A percentile compares a stretch with the other conserved stretches of the same genome.
Evolutionary conservation across 2,888 invertebrate genomes (phyloP).

Genomic region (Lagria hirta): DNA sequence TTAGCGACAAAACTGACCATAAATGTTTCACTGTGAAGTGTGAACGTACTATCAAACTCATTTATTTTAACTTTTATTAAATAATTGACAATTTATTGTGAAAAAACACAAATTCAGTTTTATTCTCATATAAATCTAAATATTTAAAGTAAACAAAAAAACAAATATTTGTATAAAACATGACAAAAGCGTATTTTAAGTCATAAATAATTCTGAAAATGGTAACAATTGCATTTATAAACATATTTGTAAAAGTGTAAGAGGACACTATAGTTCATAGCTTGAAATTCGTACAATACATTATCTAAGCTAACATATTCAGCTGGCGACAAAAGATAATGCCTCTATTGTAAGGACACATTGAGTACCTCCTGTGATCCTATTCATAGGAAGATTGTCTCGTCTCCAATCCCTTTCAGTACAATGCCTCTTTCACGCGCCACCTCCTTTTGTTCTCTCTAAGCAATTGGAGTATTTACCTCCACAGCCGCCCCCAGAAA

Average conservation of each 20-base stretch:
- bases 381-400: constrained; percentile 53
- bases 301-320: constrained; percentile 52
- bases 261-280: constrained; percentile 28
- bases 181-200: too few species aligned
- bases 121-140: too few species aligned
- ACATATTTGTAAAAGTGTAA: constrained; percentile 29
- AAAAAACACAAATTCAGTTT: too few species aligned
- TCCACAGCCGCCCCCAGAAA: constrained; percentile 31
- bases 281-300: constrained; percentile 36
- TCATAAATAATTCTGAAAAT: too few species aligned
- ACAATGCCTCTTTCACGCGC: constrained; percentile 52
- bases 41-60: too few species aligned
- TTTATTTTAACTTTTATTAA: too few species aligned
- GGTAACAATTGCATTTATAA: constrained; percentile 19
- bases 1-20: too few species aligned
- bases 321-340: constrained; percentile 57
- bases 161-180: too few species aligned
- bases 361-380: constrained; percentile 55
- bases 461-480: constrained; percentile 50
- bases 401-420: constrained; percentile 47
- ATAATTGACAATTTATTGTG: too few species aligned
- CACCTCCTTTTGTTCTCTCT: constrained; percentile 52
- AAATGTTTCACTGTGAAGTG: too few species aligned
- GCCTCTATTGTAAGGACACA: constrained; percentile 53
- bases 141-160: neutral